Base-by-base conservation (phyloP, 1,140 invertebrate genomes). In the Teleopsis dalmanni region DNA sequence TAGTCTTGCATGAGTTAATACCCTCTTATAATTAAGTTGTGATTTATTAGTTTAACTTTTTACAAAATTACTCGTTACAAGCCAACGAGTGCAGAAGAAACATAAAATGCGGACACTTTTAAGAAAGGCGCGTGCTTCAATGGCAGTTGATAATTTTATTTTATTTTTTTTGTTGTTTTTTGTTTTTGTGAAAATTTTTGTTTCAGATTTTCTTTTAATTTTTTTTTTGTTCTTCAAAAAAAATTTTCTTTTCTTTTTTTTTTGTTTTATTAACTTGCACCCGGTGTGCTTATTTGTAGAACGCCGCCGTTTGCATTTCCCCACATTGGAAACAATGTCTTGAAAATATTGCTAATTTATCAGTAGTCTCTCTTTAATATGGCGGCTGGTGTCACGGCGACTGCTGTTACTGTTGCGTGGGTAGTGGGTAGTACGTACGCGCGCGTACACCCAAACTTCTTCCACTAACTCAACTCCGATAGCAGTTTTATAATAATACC, bases 311-410 rank as follows among this genome's bases (percentile, higher is more conserved):
- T 14, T n/a, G 33, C 11, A 18, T 44, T 60, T 56, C 56, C 57
- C 29, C 23, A 47, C 29, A 44, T 22, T 48, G 44, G 45, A 52
- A 47, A 66, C 64, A 66, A 64, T 64, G 59, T 62, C 64, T 67
- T 62, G 52, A 53, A 63, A 65, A 53, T 59, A 60, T 62, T 58
- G 61, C 64, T 66, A 67, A 67, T 67, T 67, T 67, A 67, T 66
- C 57, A 54, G 64, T 55, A 54, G 51, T 45, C 48, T 33, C 19
- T 14, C 34, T 14, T 16, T 19, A 35, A 35, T 35, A 14, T 16
- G 34, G 5, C 19, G 34, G n/a, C n/a, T n/a, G n/a, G n/a, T 35
- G 34, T 19, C 14, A 18, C 5, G 34, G 37, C 37, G 22, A 38
- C 37, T 23, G 25, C 37, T 38, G 37, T 23, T 23, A 38, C 37